Percentiles rank a stretch among this genome's conserved stretches.
phyloP scores from a whole-genome alignment of 2,888 invertebrate genomes.

The Conchocele bisecta region DNA sequence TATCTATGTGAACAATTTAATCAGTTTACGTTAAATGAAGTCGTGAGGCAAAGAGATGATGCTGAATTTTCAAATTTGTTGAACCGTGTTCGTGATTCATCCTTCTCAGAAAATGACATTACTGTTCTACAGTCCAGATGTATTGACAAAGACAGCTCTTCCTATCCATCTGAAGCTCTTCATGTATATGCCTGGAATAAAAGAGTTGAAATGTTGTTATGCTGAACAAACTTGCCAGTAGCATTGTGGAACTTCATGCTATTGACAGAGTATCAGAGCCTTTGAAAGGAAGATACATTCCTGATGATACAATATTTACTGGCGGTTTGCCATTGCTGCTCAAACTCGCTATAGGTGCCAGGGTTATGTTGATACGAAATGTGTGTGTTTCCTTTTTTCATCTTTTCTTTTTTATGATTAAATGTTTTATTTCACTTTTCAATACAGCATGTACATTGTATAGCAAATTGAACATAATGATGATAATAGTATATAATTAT shows the following conservation, averaged over 20 bases:
- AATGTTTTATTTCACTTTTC: too few species aligned
- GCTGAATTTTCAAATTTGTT: background rate
- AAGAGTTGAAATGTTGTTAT: background rate
- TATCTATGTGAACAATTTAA: background rate
- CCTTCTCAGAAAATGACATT: background rate
- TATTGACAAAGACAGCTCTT: background rate
- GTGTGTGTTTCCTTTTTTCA: too few species aligned
- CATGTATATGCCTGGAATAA: slow-evolving; percentile 3
- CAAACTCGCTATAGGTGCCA: background rate
- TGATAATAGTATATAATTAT: too few species aligned
- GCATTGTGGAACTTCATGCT: background rate
- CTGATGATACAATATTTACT: background rate
- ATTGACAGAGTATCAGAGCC: background rate
- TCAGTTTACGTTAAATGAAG: background rate
- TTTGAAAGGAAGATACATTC: background rate
- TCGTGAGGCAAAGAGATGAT: background rate
- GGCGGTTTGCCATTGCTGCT: background rate
- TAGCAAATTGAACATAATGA: too few species aligned
- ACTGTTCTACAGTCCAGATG: background rate
- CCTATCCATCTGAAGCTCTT: background rate
- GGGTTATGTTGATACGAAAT: slow-evolving; percentile 5
- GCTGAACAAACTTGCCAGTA: background rate
- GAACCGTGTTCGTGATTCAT: background rate
- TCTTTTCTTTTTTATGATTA: too few species aligned
- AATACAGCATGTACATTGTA: too few species aligned